Conservation (phyloP, 2,888 invertebrate genomes). For the Elegia similella region DNA sequence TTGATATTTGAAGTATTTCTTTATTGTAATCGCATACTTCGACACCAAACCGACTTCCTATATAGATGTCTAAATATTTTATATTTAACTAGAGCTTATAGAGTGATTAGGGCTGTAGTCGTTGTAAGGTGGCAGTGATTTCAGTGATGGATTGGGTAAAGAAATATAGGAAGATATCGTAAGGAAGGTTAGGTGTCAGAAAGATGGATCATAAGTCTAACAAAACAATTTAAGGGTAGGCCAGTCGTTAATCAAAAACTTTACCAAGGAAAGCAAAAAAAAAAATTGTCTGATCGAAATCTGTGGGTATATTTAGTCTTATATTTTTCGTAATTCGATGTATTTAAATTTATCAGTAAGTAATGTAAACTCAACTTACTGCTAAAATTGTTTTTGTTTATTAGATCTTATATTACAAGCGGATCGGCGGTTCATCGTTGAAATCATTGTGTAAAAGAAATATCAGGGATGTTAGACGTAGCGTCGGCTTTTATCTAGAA, state of each 20-base stretch:
- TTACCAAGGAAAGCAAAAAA: too few relatives aligned
- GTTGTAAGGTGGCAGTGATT: slow-evolving; percentile 34
- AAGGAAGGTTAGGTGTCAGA: neutral
- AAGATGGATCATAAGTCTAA: too few relatives aligned
- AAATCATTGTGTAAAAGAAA: slow-evolving; percentile 41
- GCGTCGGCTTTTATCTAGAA: slow-evolving; percentile 65
- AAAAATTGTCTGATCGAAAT: too few relatives aligned
- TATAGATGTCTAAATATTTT: slow-evolving; percentile 71
- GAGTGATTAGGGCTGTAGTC: slow-evolving; percentile 69
- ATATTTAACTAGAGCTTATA: slow-evolving; percentile 80
- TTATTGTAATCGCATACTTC: slow-evolving; percentile 58
- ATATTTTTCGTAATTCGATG: too few relatives aligned
- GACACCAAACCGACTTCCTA: slow-evolving; percentile 65
- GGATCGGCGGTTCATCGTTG: slow-evolving; percentile 27
- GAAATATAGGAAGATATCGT: slow-evolving; percentile 16
- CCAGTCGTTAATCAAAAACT: too few relatives aligned
- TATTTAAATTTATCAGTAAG: too few relatives aligned
- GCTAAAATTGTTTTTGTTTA: too few relatives aligned
- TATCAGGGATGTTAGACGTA: slow-evolving; percentile 71
- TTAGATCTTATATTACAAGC: too few relatives aligned
- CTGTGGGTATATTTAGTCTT: too few relatives aligned
- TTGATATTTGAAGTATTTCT: slow-evolving; percentile 45
- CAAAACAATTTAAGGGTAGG: too few relatives aligned
- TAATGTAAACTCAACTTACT: too few relatives aligned
- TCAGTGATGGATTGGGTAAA: slow-evolving; percentile 31